A percentile compares a stretch with the other conserved stretches of the same genome.
Conservation (phyloP, 2,888 invertebrate genomes). For the Spisula subtruncata region DNA sequence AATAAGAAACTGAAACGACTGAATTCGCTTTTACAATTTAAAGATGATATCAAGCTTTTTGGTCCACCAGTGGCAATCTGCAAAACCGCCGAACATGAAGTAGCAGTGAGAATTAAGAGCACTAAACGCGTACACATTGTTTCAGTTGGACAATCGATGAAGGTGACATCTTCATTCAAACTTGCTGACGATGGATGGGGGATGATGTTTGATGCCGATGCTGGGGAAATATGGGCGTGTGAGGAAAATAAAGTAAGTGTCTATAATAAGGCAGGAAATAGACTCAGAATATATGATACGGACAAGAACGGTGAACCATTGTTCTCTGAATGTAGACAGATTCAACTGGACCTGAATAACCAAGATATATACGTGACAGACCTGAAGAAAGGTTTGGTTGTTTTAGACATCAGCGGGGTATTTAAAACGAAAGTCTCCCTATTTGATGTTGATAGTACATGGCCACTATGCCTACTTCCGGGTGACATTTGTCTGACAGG, state of each 20-base stretch:
- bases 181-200: background rate
- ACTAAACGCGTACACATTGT: slow-evolving; percentile 3
- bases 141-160: slow-evolving; percentile 1
- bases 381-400: too few species aligned
- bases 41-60: slow-evolving; percentile 4
- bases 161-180: background rate
- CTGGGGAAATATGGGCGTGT: slow-evolving; percentile 21
- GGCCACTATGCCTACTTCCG: too few species aligned
- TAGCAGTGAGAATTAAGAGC: background rate
- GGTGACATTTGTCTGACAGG: too few species aligned
- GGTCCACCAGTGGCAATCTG: slow-evolving; percentile 24
- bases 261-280: background rate
- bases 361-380: too few species aligned
- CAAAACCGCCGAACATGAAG: background rate
- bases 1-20: background rate
- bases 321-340: too few species aligned
- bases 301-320: too few species aligned
- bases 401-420: too few species aligned
- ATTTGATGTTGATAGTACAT: too few species aligned
- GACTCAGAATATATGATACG: background rate
- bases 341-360: too few species aligned
- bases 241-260: slow-evolving; percentile 10
- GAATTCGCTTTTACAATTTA: background rate
- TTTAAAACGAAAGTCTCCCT: too few species aligned
- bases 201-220: background rate